Conservation (phyloP, 1,140 invertebrate species). For the Rhopalosiphum maidis region DNA sequence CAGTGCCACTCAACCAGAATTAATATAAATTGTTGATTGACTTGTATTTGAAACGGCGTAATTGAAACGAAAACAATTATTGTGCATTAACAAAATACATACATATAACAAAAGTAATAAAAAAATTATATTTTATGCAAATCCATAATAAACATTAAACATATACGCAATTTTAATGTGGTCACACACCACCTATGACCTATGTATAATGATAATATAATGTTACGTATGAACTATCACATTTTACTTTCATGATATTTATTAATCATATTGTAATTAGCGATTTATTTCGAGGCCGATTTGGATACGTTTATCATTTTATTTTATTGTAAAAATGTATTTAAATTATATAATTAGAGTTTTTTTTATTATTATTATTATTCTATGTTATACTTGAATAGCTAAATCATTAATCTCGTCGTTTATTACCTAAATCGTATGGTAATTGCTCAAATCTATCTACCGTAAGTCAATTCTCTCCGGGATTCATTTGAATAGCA, state of each 20-base stretch:
- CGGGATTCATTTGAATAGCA: background rate
- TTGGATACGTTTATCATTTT: background rate
- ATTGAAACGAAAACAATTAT: background rate
- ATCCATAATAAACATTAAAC: background rate
- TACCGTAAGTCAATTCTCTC: background rate
- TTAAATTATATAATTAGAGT: background rate
- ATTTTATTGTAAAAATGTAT: background rate
- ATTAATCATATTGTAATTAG: background rate
- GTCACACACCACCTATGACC: no score
- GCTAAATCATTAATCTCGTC: background rate
- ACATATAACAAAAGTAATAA: background rate
- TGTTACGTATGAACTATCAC: background rate
- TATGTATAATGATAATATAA: no score
- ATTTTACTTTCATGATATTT: background rate
- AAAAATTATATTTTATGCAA: background rate
- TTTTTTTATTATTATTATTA: background rate
- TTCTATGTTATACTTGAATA: background rate
- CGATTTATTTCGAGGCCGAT: background rate
- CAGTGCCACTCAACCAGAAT: background rate
- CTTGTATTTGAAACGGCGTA: background rate
- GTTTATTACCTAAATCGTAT: background rate
- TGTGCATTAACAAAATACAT: background rate
- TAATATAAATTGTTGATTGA: constrained; percentile 13
- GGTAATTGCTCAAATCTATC: background rate
- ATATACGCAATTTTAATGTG: background rate